Base-by-base conservation (phyloP, 2,113 vertebrate genomes). In the Oreotrochilus melanogaster region DNA sequence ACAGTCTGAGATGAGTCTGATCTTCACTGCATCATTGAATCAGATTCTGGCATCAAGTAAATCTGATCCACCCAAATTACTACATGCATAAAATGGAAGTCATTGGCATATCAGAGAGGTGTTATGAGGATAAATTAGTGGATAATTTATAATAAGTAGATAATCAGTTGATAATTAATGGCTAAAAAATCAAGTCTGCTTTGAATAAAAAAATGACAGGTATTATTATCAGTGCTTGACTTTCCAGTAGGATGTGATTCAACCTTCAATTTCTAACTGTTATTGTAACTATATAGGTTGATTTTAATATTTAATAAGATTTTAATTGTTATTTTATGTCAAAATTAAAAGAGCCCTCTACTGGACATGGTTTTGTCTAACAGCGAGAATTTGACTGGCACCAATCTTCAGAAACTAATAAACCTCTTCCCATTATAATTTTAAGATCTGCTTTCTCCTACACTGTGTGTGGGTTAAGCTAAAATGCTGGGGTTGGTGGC, bases 401-500 rank as follows among this genome's bases (percentile, higher is more conserved):
- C 14, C 30, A 13, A 3, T 28, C 17, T 65, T 65, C 18, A 79
- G 53, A 82, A 87, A 71, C 33, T 21, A 9, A 64, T 93, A 82
- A 56, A 6, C 6, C 2, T 9, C 27, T 37, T 92, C 10, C 30
- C 2, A 5, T 33, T 50, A 28, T 13, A 57, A 18, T 53, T 78
- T 82, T n/a, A 53, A 66, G 28, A 76, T 37, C 33, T 58, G 28
- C n/a, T 67, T 62, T 25, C 45, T 33, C 21, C 18, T 37, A 18
- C 50, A 1, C 23, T 15, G 12, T 17, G 6, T 21, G 24, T 2
- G 7, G 17, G 21, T 28, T 57, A 28, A 71, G 39, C 14, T 48
- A 48, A 79, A 79, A 60, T 1, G 9, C 53, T 21, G 11, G 54
- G 21, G 10, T 33, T 0, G 1, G 54, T 42, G 0, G 1, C 28